A percentile compares a stretch with the other conserved stretches of the same genome.
These are phyloP conservation scores for Sphaerophoria rueppellii DNA, from an alignment of 2,888 invertebrate species.

Conservation along the genomic window DNA sequence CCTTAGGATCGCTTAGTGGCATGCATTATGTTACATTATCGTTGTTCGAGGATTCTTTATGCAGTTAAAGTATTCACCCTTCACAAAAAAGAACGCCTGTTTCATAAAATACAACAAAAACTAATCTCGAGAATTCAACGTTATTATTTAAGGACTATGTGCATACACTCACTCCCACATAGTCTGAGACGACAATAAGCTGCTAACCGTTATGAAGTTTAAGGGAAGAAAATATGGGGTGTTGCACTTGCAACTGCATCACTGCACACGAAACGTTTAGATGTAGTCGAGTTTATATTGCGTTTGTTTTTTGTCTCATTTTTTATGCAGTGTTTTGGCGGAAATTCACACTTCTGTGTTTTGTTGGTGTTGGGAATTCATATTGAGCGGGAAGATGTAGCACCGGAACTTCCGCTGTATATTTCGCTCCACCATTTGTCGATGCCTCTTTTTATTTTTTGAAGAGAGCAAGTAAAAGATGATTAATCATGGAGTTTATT, in stretches of 20 bases:
- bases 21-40: conserved; percentile 62
- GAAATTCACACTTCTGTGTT: conserved; percentile 53
- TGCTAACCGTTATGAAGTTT: conserved; percentile 68
- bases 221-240: conserved; percentile 17
- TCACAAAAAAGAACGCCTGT: conserved; percentile 19
- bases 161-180: conserved; percentile 42
- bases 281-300: conserved; percentile 8
- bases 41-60: conserved; percentile 68
- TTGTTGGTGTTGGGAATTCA: conserved; percentile 22
- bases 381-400: conserved; percentile 3
- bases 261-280: conserved; percentile 29
- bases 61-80: conserved; percentile 68
- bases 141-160: conserved; percentile 47
- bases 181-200: conserved; percentile 55
- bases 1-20: conserved; percentile 63
- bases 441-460: too few relatives aligned
- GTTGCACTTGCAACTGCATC: conserved; percentile 31
- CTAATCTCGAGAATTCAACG: conserved; percentile 45
- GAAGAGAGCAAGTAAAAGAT: conserved; percentile 47
- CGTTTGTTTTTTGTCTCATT: conserved; percentile 19
- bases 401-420: not conserved
- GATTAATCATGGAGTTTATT: conserved; percentile 73
- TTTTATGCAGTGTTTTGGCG: conserved; percentile 21
- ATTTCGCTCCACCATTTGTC: not conserved
- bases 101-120: conserved; percentile 27